phyloP scores from a whole-genome alignment of 2,888 invertebrate genomes.

The Gibbula magus region DNA sequence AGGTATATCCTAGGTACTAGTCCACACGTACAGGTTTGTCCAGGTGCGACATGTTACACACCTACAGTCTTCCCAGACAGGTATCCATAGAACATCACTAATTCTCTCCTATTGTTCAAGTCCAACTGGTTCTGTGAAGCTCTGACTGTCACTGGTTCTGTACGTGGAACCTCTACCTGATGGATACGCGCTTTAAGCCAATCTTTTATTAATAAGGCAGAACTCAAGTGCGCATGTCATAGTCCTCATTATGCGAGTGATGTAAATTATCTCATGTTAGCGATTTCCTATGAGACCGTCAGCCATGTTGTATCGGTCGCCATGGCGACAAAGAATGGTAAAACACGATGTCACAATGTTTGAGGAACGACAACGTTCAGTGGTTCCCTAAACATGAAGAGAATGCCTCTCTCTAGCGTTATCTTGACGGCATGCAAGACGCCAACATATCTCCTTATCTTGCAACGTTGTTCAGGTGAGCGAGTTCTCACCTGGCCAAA shows the following conservation, averaged over 20 bases:
- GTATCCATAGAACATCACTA: background rate
- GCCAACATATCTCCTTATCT: too few relatives aligned
- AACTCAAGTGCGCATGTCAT: constrained; percentile 50
- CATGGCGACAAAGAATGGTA: constrained; percentile 42
- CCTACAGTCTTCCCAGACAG: constrained; percentile 4
- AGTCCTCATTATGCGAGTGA: constrained; percentile 58
- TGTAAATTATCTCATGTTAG: constrained; percentile 38
- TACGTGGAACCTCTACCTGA: background rate
- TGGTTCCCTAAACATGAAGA: too few relatives aligned
- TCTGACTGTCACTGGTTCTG: background rate
- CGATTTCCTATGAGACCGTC: constrained; percentile 34
- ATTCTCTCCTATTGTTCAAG: background rate
- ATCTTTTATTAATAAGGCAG: constrained; percentile 41
- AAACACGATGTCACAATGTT: constrained; percentile 19
- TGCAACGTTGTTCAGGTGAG: too few relatives aligned
- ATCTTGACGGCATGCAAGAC: too few relatives aligned
- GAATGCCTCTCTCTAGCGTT: too few relatives aligned
- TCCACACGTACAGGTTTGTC: background rate
- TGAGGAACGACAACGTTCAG: background rate
- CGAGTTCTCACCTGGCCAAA: too few relatives aligned
- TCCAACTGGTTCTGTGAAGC: background rate
- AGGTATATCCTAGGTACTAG: background rate
- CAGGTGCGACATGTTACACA: background rate
- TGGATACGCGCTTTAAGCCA: constrained; percentile 9
- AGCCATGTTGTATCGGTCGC: constrained; percentile 42